Conservation (phyloP, 1,140 invertebrate species). For the Drosophila malerkotliana region DNA sequence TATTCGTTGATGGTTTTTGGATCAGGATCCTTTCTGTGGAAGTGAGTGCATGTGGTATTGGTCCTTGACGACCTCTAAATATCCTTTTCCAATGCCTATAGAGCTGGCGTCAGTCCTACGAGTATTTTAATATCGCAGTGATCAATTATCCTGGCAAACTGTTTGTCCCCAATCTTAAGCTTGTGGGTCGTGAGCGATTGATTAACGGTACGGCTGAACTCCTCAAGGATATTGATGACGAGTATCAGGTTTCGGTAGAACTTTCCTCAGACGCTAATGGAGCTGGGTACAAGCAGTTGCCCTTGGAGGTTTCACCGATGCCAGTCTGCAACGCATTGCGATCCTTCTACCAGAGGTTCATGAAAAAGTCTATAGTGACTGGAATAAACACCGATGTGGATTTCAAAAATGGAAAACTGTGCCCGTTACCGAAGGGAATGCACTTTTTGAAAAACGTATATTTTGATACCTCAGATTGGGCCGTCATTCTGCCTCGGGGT, state of each 20-base stretch:
- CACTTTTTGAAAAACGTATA: background rate
- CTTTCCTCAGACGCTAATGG: background rate
- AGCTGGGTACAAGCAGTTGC: background rate
- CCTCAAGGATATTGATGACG: background rate
- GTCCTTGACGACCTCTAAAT: background rate
- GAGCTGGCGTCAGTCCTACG: background rate
- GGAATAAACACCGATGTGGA: background rate
- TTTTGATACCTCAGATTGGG: background rate
- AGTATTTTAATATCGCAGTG: background rate
- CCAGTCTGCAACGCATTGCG: background rate
- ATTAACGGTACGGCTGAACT: background rate
- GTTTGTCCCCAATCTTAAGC: background rate
- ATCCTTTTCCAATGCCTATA: background rate
- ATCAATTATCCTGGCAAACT: background rate
- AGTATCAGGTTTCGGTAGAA: background rate
- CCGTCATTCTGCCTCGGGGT: background rate
- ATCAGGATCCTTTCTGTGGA: background rate
- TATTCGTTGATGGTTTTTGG: background rate
- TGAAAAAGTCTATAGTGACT: background rate
- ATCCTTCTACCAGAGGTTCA: background rate
- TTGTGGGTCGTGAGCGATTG: background rate
- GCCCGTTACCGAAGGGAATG: background rate
- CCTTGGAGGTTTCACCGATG: background rate
- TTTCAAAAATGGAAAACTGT: background rate
- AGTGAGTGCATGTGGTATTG: background rate